Evolutionary conservation across 2,113 vertebrate genomes (phyloP).

Genomic region (Suncus etruscus): DNA sequence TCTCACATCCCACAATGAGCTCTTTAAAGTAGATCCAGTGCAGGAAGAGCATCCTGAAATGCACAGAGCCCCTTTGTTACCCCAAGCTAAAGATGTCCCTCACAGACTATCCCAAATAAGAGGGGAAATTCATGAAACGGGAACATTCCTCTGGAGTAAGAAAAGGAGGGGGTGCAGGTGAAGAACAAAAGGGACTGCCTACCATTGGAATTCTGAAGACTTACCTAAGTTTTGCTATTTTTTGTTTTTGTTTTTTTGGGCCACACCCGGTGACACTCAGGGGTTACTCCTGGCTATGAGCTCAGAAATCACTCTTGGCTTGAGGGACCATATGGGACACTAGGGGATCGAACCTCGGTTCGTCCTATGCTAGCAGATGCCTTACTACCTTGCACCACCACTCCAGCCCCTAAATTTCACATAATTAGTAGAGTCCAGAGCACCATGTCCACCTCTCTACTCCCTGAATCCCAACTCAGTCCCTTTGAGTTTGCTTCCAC

Average conservation of each 20-base stretch:
- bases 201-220: not conserved
- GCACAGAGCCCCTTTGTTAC: not conserved
- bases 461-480: no score
- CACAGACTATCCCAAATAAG: conserved; percentile 32
- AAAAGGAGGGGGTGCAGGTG: not conserved
- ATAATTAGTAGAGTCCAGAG: not conserved
- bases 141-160: not conserved
- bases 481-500: accelerated
- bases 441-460: accelerated
- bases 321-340: no score
- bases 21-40: not conserved
- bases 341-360: no score
- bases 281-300: no score
- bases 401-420: no score
- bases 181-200: accelerated
- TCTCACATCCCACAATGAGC: not conserved
- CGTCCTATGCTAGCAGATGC: no score
- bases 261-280: no score
- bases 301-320: no score
- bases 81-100: not conserved
- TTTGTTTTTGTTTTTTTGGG: no score
- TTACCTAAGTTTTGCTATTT: not conserved
- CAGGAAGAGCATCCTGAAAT: not conserved
- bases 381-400: no score
- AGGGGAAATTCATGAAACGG: not conserved